These are phyloP conservation scores for Porites lobata DNA, from an alignment of 92 coral and sea anemone species.

Conservation along the genomic window DNA sequence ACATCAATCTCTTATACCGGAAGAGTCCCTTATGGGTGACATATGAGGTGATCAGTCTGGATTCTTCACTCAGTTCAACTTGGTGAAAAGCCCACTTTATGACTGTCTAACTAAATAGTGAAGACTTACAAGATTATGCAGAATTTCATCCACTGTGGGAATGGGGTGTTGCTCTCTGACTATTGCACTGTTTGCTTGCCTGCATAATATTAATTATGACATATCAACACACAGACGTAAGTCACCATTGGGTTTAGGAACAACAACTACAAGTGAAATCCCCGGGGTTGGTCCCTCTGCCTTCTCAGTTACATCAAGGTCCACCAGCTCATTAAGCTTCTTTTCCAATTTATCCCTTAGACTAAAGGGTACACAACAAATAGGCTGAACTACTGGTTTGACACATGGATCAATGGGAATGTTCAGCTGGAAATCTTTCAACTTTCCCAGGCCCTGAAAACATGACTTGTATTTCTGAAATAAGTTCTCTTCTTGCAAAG, in stretches of 20 bases:
- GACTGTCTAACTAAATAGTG: conserved; percentile 1
- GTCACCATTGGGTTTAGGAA: conserved; percentile 16
- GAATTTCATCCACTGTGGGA: conserved; percentile 19
- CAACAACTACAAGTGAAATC: not conserved
- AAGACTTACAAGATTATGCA: not conserved
- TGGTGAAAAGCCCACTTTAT: conserved; percentile 20
- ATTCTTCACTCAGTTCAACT: not conserved
- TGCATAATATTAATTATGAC: not conserved
- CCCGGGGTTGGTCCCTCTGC: not conserved
- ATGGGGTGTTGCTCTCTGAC: conserved; percentile 2
- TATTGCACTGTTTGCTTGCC: not conserved
- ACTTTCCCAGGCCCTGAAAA: conserved; percentile 46
- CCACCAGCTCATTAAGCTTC: conserved; percentile 32
- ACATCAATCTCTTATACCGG: conserved; percentile 18
- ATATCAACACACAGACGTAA: conserved; percentile 18
- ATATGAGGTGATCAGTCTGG: not conserved
- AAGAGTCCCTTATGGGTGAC: not conserved
- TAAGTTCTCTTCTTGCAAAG: not conserved
- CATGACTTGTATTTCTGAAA: conserved; percentile 5
- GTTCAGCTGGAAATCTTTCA: conserved; percentile 34
- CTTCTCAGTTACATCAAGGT: conserved; percentile 6
- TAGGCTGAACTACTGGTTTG: conserved; percentile 32
- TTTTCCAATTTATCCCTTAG: conserved; percentile 35
- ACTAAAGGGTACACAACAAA: conserved; percentile 36
- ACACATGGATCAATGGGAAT: conserved; percentile 19